These are phyloP conservation scores for Agonum fuliginosum DNA, from an alignment of 2,888 invertebrate genomes.

Conservation along the genomic window DNA sequence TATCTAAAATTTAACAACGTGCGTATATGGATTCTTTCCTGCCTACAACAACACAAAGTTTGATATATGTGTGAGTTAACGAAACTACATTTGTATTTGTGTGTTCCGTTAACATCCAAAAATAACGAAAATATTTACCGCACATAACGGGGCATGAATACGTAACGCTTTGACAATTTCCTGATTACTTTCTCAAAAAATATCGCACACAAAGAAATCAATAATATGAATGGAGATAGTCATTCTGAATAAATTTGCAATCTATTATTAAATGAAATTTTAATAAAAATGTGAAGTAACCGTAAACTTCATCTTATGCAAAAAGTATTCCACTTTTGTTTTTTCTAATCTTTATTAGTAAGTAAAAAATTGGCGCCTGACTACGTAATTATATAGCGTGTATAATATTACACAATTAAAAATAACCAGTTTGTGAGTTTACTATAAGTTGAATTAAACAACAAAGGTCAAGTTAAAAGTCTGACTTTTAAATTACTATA, in stretches of 20 bases:
- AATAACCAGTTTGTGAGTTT: background rate
- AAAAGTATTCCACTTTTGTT: background rate
- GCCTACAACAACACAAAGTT: background rate
- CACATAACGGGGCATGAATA: background rate
- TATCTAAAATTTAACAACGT: background rate
- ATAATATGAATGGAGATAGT: background rate
- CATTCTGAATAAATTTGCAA: background rate
- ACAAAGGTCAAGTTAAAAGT: slow-evolving; percentile 20
- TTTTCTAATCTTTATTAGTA: background rate
- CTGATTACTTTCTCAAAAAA: slow-evolving; percentile 21
- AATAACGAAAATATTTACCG: slow-evolving; percentile 19
- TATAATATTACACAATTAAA: slow-evolving; percentile 20
- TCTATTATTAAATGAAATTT: background rate
- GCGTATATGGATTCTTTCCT: slow-evolving; percentile 9
- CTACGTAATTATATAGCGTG: background rate
- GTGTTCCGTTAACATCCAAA: slow-evolving; percentile 9
- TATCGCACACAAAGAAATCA: slow-evolving; percentile 22
- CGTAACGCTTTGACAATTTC: slow-evolving; percentile 33
- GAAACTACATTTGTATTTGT: background rate
- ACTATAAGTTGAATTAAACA: background rate
- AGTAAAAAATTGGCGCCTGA: slow-evolving; percentile 10
- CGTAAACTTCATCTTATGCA: too few species aligned
- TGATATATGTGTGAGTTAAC: background rate
- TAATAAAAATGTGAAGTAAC: background rate
- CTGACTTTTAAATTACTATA: slow-evolving; percentile 12